Evolutionary conservation across 1,140 invertebrate genomes (phyloP), one percentile per base, ranked within the genome.

Genomic region (Achroia grisella): DNA sequence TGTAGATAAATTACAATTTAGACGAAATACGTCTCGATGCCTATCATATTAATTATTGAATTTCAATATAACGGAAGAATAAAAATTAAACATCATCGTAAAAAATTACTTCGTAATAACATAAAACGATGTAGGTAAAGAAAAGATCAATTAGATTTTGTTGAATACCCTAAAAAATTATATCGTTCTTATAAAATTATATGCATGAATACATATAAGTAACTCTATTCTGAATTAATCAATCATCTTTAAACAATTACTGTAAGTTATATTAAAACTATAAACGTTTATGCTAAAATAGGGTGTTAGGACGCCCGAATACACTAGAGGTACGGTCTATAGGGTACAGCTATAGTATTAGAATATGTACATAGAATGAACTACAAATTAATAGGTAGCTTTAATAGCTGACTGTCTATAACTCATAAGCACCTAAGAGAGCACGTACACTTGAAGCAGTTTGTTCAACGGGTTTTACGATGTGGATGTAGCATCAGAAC

Each of bases 61-160:
- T 8, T 10, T 15, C 6, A 44, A 50, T 36, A 23, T 44, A 36
- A 50, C 34, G 29, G 41, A 55, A 48, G 48, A 52, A 52, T 51
- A 60, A 52, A 37, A 59, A 39, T 31, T 39, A 39, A 48, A 44
- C 40, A 29, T 55, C 42, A 39, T 6, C 47, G 42, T 56, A 56
- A 56, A 51, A 61, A 57, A 41, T 51, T 48, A 56, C 32, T 44
- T 15, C 33, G 50, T 48, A 55, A 60, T 51, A 52, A 52, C 48
- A 61, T 51, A 51, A 47, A 44, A 57, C 37, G 44, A 31, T 36
- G 48, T 36, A 44, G 33, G n/a, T n/a, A n/a, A 44, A 44, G 39
- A 45, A 61, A 56, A 53, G 39, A 56, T 62, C 54, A 48, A 45
- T 54, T 48, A 56, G 47, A 51, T 52, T 52, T 51, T 49, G 47